Evolutionary conservation across 2,888 invertebrate species (phyloP).

Genomic region (Bembecia ichneumoniformis): DNA sequence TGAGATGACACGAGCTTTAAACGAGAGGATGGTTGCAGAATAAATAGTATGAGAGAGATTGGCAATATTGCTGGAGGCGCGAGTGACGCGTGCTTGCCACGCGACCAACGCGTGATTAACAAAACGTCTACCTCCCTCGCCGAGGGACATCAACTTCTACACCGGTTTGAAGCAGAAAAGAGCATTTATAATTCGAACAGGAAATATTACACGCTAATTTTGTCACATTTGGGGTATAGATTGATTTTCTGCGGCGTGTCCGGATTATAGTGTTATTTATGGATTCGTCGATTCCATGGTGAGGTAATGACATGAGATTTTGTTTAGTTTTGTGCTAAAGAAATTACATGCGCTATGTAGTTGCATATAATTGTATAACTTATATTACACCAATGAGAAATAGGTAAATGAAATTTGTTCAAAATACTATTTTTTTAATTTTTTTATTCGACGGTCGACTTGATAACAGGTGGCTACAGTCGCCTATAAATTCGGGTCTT

Average conservation of each 20-base stretch:
- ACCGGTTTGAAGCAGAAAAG: conserved; percentile 44
- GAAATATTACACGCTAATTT: conserved; percentile 72
- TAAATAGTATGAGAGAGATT: conserved; percentile 48
- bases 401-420: too few species aligned
- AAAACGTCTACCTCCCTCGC: background rate
- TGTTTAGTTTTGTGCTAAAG: conserved; percentile 6
- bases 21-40: conserved; percentile 61
- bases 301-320: conserved; percentile 18
- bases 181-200: conserved; percentile 62
- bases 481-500: too few species aligned
- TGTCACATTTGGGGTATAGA: conserved; percentile 51
- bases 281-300: conserved; percentile 15
- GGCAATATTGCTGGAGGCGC: conserved; percentile 11
- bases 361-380: too few species aligned
- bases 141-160: conserved; percentile 15
- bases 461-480: too few species aligned
- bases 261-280: conserved; percentile 35
- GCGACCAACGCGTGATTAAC: conserved; percentile 36
- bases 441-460: too few species aligned
- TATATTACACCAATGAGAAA: too few species aligned
- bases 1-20: conserved; percentile 55
- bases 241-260: conserved; percentile 50
- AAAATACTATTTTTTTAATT: too few species aligned
- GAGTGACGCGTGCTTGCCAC: conserved; percentile 21
- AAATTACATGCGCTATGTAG: too few species aligned